These are phyloP conservation scores for Drosophila kohkoa DNA, from an alignment of 1,140 invertebrate species.

Conservation along the genomic window DNA sequence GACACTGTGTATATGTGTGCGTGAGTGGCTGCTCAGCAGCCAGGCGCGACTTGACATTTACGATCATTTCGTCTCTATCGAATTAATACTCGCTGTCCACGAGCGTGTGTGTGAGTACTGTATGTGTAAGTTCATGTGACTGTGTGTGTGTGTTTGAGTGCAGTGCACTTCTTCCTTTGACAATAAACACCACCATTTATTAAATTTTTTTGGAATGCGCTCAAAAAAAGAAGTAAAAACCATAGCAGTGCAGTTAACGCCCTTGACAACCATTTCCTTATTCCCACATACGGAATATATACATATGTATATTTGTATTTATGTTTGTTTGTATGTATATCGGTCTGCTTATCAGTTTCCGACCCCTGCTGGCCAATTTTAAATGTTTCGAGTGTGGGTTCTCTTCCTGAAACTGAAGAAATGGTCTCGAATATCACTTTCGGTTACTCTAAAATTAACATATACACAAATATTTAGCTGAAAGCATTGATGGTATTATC, in stretches of 20 bases:
- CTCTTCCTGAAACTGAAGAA: constrained; percentile 15
- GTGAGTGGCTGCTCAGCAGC: neutral
- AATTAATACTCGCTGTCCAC: neutral
- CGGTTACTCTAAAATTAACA: constrained; percentile 2
- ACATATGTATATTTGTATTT: neutral
- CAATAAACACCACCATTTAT: constrained; percentile 44
- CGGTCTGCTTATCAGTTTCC: constrained; percentile 22
- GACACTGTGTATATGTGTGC: constrained; percentile 6
- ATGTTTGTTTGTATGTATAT: constrained; percentile 4
- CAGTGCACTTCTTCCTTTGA: constrained; percentile 17
- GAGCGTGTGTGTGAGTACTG: neutral
- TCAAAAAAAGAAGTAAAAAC: constrained; percentile 35
- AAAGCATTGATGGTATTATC: constrained; percentile 16
- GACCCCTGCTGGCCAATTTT: constrained; percentile 24
- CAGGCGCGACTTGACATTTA: constrained; percentile 19
- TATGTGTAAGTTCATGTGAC: neutral
- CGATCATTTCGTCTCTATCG: constrained; percentile 18
- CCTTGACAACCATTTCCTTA: constrained; percentile 70
- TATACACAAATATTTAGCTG: constrained; percentile 17
- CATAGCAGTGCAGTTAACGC: constrained; percentile 61
- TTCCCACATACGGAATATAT: neutral
- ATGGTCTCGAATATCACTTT: constrained; percentile 1
- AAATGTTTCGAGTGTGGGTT: neutral
- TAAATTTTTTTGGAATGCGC: constrained; percentile 54
- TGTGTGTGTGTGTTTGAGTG: neutral